Percentiles rank a stretch among this genome's conserved stretches.
Conservation (phyloP, 2,888 invertebrate species). For the Polyommatus icarus region DNA sequence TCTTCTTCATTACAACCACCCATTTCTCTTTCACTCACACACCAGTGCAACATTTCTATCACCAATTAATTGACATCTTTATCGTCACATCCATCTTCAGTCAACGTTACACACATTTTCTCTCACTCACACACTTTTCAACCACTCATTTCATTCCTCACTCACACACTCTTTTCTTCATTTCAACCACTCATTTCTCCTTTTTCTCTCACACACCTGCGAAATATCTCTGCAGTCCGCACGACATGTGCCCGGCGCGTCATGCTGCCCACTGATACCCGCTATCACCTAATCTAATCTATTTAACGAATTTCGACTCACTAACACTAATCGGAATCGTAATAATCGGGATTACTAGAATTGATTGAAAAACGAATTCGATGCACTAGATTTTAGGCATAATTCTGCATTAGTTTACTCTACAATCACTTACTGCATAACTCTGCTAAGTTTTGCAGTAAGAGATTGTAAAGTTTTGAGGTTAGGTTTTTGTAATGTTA, state of each 20-base stretch:
- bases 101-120: background rate
- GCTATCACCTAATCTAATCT: constrained; percentile 54
- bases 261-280: constrained; percentile 47
- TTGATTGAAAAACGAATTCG: background rate
- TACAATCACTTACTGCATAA: too few species aligned
- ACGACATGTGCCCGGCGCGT: constrained; percentile 58
- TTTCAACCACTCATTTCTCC: background rate
- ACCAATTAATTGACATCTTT: too few species aligned
- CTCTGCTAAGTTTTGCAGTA: background rate
- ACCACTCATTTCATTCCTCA: background rate
- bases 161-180: constrained; percentile 56
- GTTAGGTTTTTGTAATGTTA: too few species aligned
- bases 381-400: background rate
- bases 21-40: background rate
- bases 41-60: too few species aligned
- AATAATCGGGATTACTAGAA: background rate
- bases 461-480: background rate
- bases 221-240: constrained; percentile 59
- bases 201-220: constrained; percentile 51
- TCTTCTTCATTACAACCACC: too few species aligned
- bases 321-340: background rate
- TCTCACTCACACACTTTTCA: background rate
- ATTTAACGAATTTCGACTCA: constrained; percentile 48
- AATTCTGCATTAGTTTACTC: background rate
- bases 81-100: too few species aligned